Evolutionary conservation across 2,888 invertebrate genomes (phyloP), one percentile per base, ranked within the genome.

Genomic region (Pycnomerus fuliginosus): DNA sequence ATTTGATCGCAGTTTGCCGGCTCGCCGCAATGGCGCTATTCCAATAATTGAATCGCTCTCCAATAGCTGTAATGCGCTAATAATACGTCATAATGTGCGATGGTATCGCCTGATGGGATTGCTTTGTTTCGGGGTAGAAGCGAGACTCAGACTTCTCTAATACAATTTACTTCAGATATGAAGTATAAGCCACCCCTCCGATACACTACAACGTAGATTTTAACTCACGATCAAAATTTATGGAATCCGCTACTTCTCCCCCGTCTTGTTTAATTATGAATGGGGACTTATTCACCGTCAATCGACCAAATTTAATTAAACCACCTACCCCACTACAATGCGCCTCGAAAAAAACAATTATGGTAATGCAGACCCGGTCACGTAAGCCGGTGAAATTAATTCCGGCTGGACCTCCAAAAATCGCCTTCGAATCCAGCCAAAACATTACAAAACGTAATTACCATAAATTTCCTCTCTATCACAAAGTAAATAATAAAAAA

Each of bases 1-100:
- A 65, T 67, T 67, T 66, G 67, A 67, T 66, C 63, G 65, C 61
- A 64, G 67, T 67, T 66, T 62, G 62, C 63, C 61, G 64, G 64
- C 62, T 61, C 62, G 66, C 69, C 69, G 67, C 69, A 68, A 67
- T 63, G 68, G 68, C 68, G 70, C 72, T 68, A 70, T 72, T 72
- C 72, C 73, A 70, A 72, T 72, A 73, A 72, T 73, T 73, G 72
- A 73, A 73, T 73, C 69, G 72, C 70, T 70, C 72, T 72, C 71
- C 72, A 70, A 73, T 72, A 72, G 71, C 71, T 65, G 70, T 72
- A 72, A 73, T 72, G 72, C 73, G 71, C 73, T 72, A 73, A 73
- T 73, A 72, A 72, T 73, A 72, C 70, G 71, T 73, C 73, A 72
- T 72, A 72, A 71, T 71, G 70, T 70, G 70, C 68, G 72, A 71